Evolutionary conservation across 2,888 invertebrate species (phyloP), one percentile per base, ranked within the genome.

Genomic region (Pristionchus japonicus): DNA sequence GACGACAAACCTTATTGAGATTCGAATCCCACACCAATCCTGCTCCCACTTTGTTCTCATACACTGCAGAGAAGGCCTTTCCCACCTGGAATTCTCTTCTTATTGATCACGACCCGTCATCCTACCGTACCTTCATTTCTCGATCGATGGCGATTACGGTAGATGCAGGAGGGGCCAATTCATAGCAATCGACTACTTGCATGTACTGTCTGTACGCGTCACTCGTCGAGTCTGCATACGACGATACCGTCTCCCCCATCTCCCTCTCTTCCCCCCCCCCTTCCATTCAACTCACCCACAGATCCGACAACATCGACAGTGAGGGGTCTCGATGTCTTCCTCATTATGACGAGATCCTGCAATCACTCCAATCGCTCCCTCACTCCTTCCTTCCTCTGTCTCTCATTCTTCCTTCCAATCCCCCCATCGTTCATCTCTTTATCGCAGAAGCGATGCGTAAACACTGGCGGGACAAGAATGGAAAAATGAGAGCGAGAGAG

Each of bases 121-220:
- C 64, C 7, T 49, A 23, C 47, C 34, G 49, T 34, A 90, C 90
- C 57, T 87, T 87, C 27, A 90, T 70, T 49, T 80, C 86, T 70
- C 86, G 47, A 86, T 92, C 92, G 80, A 92, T 87, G 13, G 89
- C 89, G 77, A 91, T 88, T 27, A 92, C 88, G 31, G 89, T 89
- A 7, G 89, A 89, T 49, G 86, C 89, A 82, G 84, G 57, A 13
- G 92, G 92, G 49, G 89, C 90, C 40, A 92, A 49, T 83, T 92
- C 92, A 88, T 91, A 92, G 70, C 90, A 89, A 61, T 91, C 91
- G 23, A 92, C 89, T 20, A 91, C 90, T 37, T 89, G 90, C 91
- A 92, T 91, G 89, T 92, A 92, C 88, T 92, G 92, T 9, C 89
- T 89, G 88, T 92, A 92, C 9, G 92, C 92, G 80, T 92, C 91